These are phyloP conservation scores for Tetramorium bicarinatum DNA, from an alignment of 2,888 invertebrate genomes.

Conservation along the genomic window DNA sequence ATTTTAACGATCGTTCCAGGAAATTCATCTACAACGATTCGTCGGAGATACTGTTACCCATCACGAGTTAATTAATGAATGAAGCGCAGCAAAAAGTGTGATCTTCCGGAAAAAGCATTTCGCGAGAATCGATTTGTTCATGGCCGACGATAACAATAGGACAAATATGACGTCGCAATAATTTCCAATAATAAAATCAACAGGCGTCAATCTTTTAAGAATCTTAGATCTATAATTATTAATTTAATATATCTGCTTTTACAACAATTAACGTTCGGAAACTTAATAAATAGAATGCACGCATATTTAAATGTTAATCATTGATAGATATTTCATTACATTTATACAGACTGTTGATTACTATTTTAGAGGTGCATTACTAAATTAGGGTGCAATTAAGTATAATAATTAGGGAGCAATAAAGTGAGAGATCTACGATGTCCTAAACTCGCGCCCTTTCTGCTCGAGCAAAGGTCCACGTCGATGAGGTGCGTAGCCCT, in stretches of 20 bases:
- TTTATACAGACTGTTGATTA: neutral
- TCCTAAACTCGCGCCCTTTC: neutral
- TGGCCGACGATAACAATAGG: neutral
- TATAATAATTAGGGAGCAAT: neutral
- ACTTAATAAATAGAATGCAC: neutral
- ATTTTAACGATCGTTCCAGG: slow-evolving; percentile 61
- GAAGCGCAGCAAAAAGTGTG: slow-evolving; percentile 50
- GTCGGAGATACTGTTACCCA: slow-evolving; percentile 38
- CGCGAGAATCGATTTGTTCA: slow-evolving; percentile 35
- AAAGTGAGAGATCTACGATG: neutral
- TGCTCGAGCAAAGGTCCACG: neutral
- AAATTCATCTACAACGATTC: slow-evolving; percentile 49
- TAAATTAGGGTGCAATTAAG: neutral
- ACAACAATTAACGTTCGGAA: neutral
- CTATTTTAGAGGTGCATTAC: neutral
- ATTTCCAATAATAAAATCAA: slow-evolving; percentile 8
- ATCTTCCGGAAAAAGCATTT: slow-evolving; percentile 52
- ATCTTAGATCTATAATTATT: neutral
- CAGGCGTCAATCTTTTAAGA: neutral
- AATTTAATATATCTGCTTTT: neutral
- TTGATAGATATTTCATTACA: neutral
- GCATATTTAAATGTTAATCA: neutral
- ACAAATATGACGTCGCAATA: neutral
- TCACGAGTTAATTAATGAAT: slow-evolving; percentile 60
- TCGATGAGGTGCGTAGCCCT: neutral